Conservation (phyloP, 1,140 invertebrate species). For the Lepidurus packardi region DNA sequence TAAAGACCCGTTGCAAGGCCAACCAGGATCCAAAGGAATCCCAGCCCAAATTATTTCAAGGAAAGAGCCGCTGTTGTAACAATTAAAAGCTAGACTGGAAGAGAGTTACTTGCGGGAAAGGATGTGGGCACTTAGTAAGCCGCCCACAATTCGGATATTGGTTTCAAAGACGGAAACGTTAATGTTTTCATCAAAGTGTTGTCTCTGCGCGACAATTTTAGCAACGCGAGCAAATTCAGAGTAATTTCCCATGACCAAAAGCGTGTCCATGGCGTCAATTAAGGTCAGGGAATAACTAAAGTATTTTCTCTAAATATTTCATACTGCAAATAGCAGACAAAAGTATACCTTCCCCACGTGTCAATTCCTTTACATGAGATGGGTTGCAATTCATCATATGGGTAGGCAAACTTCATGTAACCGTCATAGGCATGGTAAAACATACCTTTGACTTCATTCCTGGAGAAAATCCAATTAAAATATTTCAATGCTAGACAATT, state of each 20-base stretch:
- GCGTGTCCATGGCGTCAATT: conserved; percentile 61
- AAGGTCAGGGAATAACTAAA: conserved; percentile 62
- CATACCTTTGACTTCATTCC: conserved; percentile 48
- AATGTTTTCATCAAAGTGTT: conserved; percentile 58
- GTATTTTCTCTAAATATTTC: conserved; percentile 66
- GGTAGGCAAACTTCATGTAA: conserved; percentile 61
- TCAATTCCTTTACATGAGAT: conserved; percentile 54
- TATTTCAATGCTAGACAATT: conserved; percentile 38
- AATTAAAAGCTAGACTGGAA: not conserved
- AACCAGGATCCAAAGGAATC: conserved; percentile 78
- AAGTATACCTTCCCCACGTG: conserved; percentile 38
- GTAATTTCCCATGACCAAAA: conserved; percentile 59
- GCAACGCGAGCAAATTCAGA: conserved; percentile 59
- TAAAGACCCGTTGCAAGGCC: conserved; percentile 95
- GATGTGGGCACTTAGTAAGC: conserved; percentile 87
- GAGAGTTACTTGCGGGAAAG: conserved; percentile 64
- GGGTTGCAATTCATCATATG: conserved; percentile 61
- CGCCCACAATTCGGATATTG: conserved; percentile 55
- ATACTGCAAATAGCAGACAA: conserved; percentile 40
- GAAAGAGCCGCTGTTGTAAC: not conserved
- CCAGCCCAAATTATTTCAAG: conserved; percentile 57
- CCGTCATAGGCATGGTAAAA: conserved; percentile 61
- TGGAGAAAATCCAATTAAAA: conserved; percentile 36
- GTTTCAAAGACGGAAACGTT: conserved; percentile 67
- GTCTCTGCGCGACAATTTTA: conserved; percentile 54